phyloP scores from a whole-genome alignment of 2,888 invertebrate species.

The Drosophila buzzatii region DNA sequence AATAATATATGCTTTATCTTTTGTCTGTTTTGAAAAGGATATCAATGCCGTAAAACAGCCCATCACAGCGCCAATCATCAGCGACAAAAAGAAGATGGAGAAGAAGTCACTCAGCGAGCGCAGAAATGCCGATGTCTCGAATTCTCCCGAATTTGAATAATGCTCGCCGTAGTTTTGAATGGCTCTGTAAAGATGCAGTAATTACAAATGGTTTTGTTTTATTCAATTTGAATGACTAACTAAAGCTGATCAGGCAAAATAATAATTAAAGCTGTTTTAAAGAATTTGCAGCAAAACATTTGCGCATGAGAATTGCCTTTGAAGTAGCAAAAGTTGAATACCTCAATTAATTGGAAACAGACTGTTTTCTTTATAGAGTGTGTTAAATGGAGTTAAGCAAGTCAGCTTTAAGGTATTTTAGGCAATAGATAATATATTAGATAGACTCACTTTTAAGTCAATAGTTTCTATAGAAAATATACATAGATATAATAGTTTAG shows the following conservation, averaged over 20 bases:
- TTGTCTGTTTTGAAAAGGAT: slow-evolving; percentile 88
- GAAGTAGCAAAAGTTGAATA: neutral
- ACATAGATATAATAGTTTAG: neutral
- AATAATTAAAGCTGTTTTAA: neutral
- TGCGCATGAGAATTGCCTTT: too few relatives aligned
- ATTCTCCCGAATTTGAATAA: slow-evolving; percentile 93
- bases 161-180: slow-evolving; percentile 95
- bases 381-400: neutral
- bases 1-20: neutral
- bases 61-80: slow-evolving; percentile 96
- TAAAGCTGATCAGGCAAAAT: neutral
- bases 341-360: neutral
- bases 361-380: neutral
- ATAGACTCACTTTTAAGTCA: neutral
- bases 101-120: slow-evolving; percentile 96
- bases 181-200: slow-evolving; percentile 86
- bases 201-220: neutral
- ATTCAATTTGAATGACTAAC: neutral
- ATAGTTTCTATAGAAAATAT: neutral
- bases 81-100: slow-evolving; percentile 95
- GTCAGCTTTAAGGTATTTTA: neutral
- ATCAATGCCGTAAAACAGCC: slow-evolving; percentile 97
- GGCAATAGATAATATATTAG: neutral
- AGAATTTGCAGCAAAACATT: neutral
- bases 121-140: slow-evolving; percentile 94